phyloP scores from a whole-genome alignment of 2,113 vertebrate species.

The Peromyscus maniculatus region DNA sequence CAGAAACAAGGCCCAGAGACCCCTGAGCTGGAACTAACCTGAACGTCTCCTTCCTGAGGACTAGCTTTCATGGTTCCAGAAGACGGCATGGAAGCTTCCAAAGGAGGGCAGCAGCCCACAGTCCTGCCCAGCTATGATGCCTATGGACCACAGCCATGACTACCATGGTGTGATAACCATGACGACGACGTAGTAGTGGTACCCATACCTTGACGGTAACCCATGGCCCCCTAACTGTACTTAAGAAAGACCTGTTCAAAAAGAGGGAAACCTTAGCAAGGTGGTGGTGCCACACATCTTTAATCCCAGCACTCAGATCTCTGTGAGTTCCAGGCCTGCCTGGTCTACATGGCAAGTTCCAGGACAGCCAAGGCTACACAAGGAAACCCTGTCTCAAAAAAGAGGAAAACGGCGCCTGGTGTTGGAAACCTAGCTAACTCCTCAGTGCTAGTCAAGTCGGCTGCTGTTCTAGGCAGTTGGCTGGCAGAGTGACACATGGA shows the following conservation, averaged over 20 bases:
- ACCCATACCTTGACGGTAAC: neutral
- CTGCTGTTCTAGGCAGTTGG: neutral
- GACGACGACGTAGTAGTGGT: neutral
- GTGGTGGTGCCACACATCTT: too few relatives aligned
- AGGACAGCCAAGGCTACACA: too few relatives aligned
- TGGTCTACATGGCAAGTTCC: too few relatives aligned
- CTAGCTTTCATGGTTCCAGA: neutral
- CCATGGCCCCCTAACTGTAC: neutral
- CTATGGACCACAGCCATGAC: neutral
- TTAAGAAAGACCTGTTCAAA: neutral
- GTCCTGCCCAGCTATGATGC: neutral
- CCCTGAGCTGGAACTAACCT: neutral
- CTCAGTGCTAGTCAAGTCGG: neutral
- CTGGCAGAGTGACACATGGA: neutral
- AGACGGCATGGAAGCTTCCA: neutral
- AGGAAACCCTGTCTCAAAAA: too few relatives aligned
- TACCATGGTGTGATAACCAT: too few relatives aligned
- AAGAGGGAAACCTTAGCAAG: neutral
- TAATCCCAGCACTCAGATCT: too few relatives aligned
- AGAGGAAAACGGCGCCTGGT: neutral
- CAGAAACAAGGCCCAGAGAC: neutral
- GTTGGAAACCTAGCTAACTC: neutral
- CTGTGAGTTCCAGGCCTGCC: too few relatives aligned
- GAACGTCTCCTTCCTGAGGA: neutral
- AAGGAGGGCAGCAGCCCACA: neutral